Percentiles rank a stretch among this genome's conserved stretches.
phyloP scores from a whole-genome alignment of 2,888 invertebrate genomes.

The Drosophila phalerata region DNA sequence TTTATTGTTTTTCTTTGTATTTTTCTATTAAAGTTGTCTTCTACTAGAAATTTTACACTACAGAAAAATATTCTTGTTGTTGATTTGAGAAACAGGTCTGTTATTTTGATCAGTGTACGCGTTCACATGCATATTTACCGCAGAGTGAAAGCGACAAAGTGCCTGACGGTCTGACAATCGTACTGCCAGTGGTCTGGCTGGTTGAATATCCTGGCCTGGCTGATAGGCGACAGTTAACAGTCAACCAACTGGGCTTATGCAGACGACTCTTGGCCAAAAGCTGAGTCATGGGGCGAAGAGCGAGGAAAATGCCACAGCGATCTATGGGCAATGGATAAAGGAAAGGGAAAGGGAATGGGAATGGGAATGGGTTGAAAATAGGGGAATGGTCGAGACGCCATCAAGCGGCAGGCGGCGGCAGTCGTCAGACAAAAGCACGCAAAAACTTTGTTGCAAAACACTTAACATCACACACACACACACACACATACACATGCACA shows the following conservation, averaged over 20 bases:
- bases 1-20: no score
- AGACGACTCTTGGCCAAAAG: slow-evolving; percentile 35
- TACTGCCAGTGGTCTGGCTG: slow-evolving; percentile 7
- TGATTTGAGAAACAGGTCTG: neutral
- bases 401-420: slow-evolving; percentile 27
- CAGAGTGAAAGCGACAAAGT: slow-evolving; percentile 28
- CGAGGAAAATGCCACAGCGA: slow-evolving; percentile 2
- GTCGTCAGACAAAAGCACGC: slow-evolving; percentile 72
- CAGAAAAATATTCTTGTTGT: no score
- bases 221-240: slow-evolving; percentile 54
- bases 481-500: slow-evolving; percentile 15
- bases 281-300: neutral
- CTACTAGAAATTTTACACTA: no score
- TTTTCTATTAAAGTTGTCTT: no score
- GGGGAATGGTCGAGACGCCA: slow-evolving; percentile 32
- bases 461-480: slow-evolving; percentile 60
- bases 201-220: slow-evolving; percentile 16
- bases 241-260: slow-evolving; percentile 54
- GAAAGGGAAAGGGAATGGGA: neutral
- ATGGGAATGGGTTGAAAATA: neutral
- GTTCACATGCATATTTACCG: slow-evolving; percentile 49
- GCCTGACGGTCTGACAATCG: neutral
- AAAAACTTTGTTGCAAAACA: slow-evolving; percentile 78
- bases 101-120: neutral
- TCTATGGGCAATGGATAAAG: neutral